Evolutionary conservation across 30 jellyfish, hydroid and myxozoan genomes (phyloP), one percentile per base, ranked within the genome.

Genomic region (Catostylus mosaicus): DNA sequence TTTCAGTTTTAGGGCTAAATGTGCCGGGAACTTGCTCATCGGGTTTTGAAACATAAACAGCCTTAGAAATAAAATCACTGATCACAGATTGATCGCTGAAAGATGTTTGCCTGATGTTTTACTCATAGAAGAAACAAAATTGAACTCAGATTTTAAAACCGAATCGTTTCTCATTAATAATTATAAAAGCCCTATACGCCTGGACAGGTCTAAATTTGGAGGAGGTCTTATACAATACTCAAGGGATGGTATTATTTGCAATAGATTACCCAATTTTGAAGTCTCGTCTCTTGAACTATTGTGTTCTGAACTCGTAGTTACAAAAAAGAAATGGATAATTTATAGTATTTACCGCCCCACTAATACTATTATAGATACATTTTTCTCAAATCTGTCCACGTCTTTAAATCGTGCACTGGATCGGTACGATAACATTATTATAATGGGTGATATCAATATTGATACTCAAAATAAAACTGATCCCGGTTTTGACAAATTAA

Each of bases 261-360:
- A 67, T 67, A 67, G 80, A 45, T 19, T 67, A 23, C 63, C 80
- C 63, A 32, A 36, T 67, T 67, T 67, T 67, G 80, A 67, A 35
- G 63, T 0, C 33, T 33, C 62, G 7, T 30, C 29, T 26, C 24
- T 31, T 8, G 85, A 74, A 32, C 36, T 50, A 2, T 1, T 74
- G 16, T 74, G 85, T 36, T 74, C 85, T 48, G 85, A 74, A 23
- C 61, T 51, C 22, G n/a, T 52, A 33, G 75, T 74, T 24, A 1
- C 38, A 8, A 77, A 59, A 77, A 77, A 77, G 78, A 77, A 59
- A 60, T 60, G 88, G 78, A 59, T 77, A 0, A 27, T 59, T 57
- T 77, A 9, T 34, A 60, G 88, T 61, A 3, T 77, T 59, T 77
- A 57, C 69, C 30, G 88, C 31, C 88, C 89, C 59, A 80, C 81